These are phyloP conservation scores for Cheilosia urbana DNA, from an alignment of 2,888 invertebrate genomes.

Conservation along the genomic window DNA sequence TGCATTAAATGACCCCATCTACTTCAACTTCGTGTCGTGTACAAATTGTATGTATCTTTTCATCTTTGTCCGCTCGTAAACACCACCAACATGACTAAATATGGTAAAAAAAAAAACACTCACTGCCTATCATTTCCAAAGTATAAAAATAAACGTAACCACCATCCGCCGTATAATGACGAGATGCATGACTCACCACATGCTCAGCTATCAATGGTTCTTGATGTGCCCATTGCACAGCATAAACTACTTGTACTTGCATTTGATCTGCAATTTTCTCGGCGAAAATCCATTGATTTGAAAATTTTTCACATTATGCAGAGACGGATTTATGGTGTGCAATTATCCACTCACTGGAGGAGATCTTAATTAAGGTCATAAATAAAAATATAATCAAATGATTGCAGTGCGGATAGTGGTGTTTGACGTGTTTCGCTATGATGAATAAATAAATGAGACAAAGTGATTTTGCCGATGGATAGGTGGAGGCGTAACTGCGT, in stretches of 20 bases:
- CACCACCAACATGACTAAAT: slow-evolving; percentile 43
- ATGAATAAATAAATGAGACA: slow-evolving; percentile 31
- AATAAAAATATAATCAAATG: slow-evolving; percentile 51
- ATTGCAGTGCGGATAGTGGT: slow-evolving; percentile 26
- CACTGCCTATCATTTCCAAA: slow-evolving; percentile 1
- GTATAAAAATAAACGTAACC: slow-evolving; percentile 41
- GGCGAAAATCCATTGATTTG: slow-evolving; percentile 44
- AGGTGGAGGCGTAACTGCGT: background rate
- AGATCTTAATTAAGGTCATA: slow-evolving; percentile 57
- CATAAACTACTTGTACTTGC: background rate
- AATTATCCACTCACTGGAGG: slow-evolving; percentile 54
- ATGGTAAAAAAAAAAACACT: slow-evolving; percentile 36
- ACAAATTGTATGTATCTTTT: slow-evolving; percentile 54
- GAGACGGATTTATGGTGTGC: slow-evolving; percentile 51
- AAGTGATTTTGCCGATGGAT: slow-evolving; percentile 3
- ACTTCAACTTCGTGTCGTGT: slow-evolving; percentile 17
- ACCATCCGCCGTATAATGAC: slow-evolving; percentile 24
- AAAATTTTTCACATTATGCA: slow-evolving; percentile 23
- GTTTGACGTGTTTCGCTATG: slow-evolving; percentile 21
- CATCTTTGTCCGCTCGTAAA: slow-evolving; percentile 36
- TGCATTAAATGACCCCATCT: slow-evolving; percentile 29
- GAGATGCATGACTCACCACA: slow-evolving; percentile 34
- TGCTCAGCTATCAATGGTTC: slow-evolving; percentile 6
- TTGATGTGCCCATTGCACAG: background rate
- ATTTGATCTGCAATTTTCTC: slow-evolving; percentile 17